Base-by-base conservation (phyloP, 2,888 invertebrate species). In the Bembecia ichneumoniformis region DNA sequence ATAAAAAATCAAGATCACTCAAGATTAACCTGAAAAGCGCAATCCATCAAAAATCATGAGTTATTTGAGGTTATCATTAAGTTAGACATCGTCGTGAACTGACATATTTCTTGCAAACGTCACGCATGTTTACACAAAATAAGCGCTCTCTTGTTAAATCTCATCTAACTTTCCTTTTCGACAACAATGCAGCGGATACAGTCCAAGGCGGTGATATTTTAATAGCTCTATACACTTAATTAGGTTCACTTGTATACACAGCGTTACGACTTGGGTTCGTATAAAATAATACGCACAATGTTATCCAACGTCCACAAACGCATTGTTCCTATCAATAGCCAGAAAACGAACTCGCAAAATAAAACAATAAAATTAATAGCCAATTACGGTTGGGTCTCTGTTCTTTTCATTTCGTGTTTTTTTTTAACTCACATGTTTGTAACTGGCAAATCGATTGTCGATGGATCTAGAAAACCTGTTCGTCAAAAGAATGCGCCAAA, bases 301-400 rank as follows among this genome's bases (percentile, higher is more conserved):
- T 44, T 44, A 44, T 16, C 44, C 44, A 44, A 17, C 15, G 15
- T 40, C 40, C 15, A 15, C 40, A 15, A 46, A 47, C 43, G 35
- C 43, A 47, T 49, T 49, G 50, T 44, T 40, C 35, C 43, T 47
- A 44, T 50, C 43, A 49, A 49, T 49, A 47, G 50, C 17, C 47
- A 50, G 50, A 50, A 50, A 50, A 44, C 15, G 47, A 50, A 50
- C 9, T 9, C 28, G 28, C 28, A 9, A 28, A 5, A 9, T 9
- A 28, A 28, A 9, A 9, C 28, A 28, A 28, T 28, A 28, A 28
- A 28, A 28, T 28, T 28, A 5, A 28, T 28, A 28, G 28, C 28
- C 28, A 28, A 9, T 5, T 28, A 28, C 7, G 28, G 28, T 28
- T 28, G 1, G 0, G 28, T 9, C 28, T 28, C 28, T 5, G 28